phyloP scores from a whole-genome alignment of 2,113 vertebrate genomes.

The Prochilodus magdalenae region DNA sequence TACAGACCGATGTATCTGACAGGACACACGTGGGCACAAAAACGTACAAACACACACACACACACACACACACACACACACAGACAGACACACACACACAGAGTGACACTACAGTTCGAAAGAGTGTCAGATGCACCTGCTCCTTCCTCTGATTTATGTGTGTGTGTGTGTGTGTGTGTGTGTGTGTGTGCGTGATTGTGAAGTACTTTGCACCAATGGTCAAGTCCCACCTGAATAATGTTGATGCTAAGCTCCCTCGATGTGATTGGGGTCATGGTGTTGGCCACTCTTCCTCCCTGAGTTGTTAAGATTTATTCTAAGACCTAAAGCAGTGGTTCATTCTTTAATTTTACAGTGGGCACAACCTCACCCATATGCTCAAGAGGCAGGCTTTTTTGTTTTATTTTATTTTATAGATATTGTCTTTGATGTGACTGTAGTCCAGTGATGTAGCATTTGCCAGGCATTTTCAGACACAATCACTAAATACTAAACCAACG shows the following conservation, averaged over 20 bases:
- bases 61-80: too few species aligned
- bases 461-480: too few species aligned
- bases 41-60: neutral
- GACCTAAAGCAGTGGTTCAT: neutral
- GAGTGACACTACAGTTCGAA: neutral
- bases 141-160: constrained; percentile 29
- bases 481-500: too few species aligned
- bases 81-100: neutral
- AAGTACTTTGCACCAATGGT: neutral
- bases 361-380: neutral
- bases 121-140: neutral
- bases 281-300: neutral
- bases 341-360: neutral
- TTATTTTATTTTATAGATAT: too few species aligned
- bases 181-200: neutral
- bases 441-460: too few species aligned
- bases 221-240: neutral
- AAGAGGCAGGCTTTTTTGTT: too few species aligned
- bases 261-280: neutral
- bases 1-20: neutral
- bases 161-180: neutral
- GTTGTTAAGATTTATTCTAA: neutral
- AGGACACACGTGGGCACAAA: neutral
- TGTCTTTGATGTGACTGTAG: neutral
- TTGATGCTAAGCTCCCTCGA: neutral